Evolutionary conservation across 2,888 invertebrate species (phyloP).

Genomic region (Baronia brevicornis): DNA sequence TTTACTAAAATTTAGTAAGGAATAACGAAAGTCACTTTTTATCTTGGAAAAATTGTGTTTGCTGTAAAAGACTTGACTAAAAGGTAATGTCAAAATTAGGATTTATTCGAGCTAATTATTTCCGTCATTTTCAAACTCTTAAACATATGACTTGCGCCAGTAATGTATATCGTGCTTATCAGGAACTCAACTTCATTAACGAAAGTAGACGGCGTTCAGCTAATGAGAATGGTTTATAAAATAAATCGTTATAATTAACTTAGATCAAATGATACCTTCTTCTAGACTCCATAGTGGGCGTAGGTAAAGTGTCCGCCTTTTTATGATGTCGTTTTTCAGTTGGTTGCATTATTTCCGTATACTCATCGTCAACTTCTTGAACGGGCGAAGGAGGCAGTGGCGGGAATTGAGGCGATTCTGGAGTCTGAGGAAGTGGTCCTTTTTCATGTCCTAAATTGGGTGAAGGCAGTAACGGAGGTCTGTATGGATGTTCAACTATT

Average conservation of each 20-base stretch:
- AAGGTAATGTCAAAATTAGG: too few relatives aligned
- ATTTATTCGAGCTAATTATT: too few relatives aligned
- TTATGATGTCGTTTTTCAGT: constrained; percentile 63
- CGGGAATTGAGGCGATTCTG: constrained; percentile 78
- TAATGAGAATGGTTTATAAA: too few relatives aligned
- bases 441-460: constrained; percentile 57
- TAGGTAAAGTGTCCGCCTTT: constrained; percentile 75
- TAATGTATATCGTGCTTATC: too few relatives aligned
- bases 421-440: constrained; percentile 66
- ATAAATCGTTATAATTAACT: neutral
- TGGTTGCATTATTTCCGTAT: constrained; percentile 78
- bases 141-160: too few relatives aligned
- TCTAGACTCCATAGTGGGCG: constrained; percentile 62
- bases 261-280: constrained; percentile 50
- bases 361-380: constrained; percentile 85
- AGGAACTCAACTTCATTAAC: too few relatives aligned
- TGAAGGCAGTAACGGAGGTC: constrained; percentile 61
- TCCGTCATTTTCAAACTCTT: too few relatives aligned
- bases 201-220: too few relatives aligned
- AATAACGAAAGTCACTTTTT: too few relatives aligned
- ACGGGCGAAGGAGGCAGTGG: constrained; percentile 90
- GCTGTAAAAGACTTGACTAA: too few relatives aligned
- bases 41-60: too few relatives aligned
- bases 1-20: too few relatives aligned
- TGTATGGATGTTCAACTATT: constrained; percentile 76